Evolutionary conservation across 1,140 invertebrate genomes (phyloP).

Genomic region (Scaptomyza montana): DNA sequence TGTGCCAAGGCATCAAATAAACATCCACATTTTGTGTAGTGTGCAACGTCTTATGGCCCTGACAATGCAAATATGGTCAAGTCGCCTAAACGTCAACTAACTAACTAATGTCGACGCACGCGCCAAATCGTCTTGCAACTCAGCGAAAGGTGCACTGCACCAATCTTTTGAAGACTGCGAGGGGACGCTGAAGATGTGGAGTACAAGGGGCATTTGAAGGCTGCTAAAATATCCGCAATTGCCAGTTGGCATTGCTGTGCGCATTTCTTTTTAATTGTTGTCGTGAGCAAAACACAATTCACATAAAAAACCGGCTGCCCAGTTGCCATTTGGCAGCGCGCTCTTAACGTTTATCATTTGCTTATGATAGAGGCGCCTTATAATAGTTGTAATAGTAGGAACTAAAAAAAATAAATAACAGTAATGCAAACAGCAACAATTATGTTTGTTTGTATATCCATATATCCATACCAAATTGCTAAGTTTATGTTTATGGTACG

Average conservation of each 20-base stretch:
- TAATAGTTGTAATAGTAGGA: constrained; percentile 25
- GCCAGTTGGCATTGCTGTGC: constrained; percentile 67
- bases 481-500: constrained; percentile 38
- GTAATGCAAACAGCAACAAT: constrained; percentile 20
- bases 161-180: not conserved
- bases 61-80: constrained; percentile 20
- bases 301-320: constrained; percentile 21
- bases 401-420: constrained; percentile 21
- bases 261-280: constrained; percentile 75
- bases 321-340: constrained; percentile 25
- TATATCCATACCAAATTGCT: constrained; percentile 33
- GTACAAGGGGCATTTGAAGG: not conserved
- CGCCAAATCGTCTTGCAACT: constrained; percentile 26
- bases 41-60: constrained; percentile 22
- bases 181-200: not conserved
- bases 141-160: constrained; percentile 58
- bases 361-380: constrained; percentile 52
- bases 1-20: not conserved
- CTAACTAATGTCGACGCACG: constrained; percentile 63
- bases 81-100: constrained; percentile 2
- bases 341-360: constrained; percentile 49
- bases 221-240: constrained; percentile 61
- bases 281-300: constrained; percentile 18
- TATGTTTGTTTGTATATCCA: not conserved
- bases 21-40: not conserved